Percentiles rank a stretch among this genome's conserved stretches.
These are phyloP conservation scores for Microcebus ravelobensis DNA, from an alignment of 2,113 vertebrate species.

Conservation along the genomic window DNA sequence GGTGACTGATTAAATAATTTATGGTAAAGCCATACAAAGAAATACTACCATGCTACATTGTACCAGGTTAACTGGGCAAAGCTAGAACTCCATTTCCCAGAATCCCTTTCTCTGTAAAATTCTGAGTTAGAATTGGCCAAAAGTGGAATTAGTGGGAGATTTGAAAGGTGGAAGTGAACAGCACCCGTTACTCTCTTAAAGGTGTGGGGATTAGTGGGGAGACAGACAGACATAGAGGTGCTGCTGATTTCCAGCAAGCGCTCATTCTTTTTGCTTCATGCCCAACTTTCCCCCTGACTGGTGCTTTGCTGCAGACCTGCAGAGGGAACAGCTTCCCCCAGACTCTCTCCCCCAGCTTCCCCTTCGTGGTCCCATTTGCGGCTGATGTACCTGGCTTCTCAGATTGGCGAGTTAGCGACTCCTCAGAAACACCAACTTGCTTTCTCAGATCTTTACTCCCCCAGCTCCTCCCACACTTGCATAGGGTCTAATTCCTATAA, in stretches of 20 bases:
- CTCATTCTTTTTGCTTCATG: not conserved
- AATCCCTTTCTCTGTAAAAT: not conserved
- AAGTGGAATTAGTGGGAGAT: not conserved
- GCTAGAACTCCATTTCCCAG: not conserved
- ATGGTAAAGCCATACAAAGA: not conserved
- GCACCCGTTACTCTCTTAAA: not conserved
- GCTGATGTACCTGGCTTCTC: not conserved
- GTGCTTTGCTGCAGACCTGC: not conserved
- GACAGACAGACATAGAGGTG: too few species aligned
- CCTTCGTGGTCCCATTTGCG: not conserved
- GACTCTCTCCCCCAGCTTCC: not conserved
- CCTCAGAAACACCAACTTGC: not conserved
- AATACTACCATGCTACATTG: not conserved
- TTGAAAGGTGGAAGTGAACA: not conserved
- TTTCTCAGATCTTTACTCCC: not conserved
- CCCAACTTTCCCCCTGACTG: not conserved
- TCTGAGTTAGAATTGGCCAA: not conserved
- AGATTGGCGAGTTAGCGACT: not conserved
- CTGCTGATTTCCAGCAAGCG: not conserved
- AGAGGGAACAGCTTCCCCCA: not conserved
- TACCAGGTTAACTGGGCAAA: not conserved
- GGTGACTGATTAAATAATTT: not conserved
- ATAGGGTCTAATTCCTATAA: not conserved
- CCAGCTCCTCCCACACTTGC: not conserved
- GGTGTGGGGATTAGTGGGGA: not conserved